Base-by-base conservation (phyloP, 2,113 vertebrate species). In the Uria lomvia region DNA sequence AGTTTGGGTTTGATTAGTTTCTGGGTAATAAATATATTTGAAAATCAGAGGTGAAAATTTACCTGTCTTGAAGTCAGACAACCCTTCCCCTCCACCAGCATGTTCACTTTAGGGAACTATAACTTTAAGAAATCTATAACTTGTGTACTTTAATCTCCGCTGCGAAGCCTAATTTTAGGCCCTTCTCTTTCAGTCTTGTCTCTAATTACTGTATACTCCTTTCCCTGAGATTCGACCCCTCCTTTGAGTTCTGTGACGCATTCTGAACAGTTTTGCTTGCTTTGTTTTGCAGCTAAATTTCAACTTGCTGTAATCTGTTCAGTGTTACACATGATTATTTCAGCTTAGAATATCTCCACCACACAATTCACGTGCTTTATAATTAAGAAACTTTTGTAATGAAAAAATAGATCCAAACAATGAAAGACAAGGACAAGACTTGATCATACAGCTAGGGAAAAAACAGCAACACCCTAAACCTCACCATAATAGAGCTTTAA, bases 281-380 rank as follows among this genome's bases (percentile, higher is more conserved):
- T 88, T 93, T 92, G 27, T 90, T 96, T 89, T 86, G 45, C n/a
- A 72, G 21, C 63, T 86, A 30, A 82, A 70, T 91, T 95, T 74
- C 15, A 36, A 96, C 75, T 73, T 75, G 45, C n/a, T 87, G 22
- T 88, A n/a, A 65, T 93, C 40, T 85, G 47, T 71, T 91, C 34
- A 49, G 14, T 34, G 34, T 62, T 94, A 50, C 36, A 50, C 36
- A 26, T 70, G 15, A 79, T 93, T 67, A 56, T 92, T 95, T 94
- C 68, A 71, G 19, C 38, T 78, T 76, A 66, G 83, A 94, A 23
- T 92, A 63, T 67, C 90, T 94, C 38, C 49, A 79, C 55, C 16
- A 1, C 45, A 56, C 23, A 82, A 24, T 40, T 73, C 38, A 55
- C 2, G 0, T 50, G 52, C 81, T 88, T 96, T 93, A 42, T 71